Base-by-base conservation (phyloP, 2,113 vertebrate species). In the Neogale vison region DNA sequence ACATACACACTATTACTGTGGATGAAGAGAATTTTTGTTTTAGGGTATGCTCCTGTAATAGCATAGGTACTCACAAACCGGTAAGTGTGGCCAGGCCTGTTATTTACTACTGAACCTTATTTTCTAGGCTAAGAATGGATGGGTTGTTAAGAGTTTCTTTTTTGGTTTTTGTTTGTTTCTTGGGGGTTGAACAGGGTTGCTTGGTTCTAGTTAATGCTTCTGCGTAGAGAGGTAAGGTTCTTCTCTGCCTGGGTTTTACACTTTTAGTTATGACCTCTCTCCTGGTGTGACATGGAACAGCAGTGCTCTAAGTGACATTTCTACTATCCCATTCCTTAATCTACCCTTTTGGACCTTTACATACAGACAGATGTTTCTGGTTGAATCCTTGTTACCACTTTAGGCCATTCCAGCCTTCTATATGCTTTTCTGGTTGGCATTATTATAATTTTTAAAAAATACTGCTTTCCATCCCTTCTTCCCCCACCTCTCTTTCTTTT, bases 361-460 rank as follows among this genome's bases (percentile, higher is more conserved):
- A 6, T 15, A 17, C 3, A 45, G 65, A 26, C 21, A 45, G 55
- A n/a, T 86, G 45, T 59, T 94, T 59, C 42, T 94, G 47, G 36
- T 17, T 31, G 57, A 93, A 93, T 94, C 34, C 36, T 87, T 57
- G 34, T 95, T 86, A 63, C 57, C 36, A 9, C 26, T 61, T 20
- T 52, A 39, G 86, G 52, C 52, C 52, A 20, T 88, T 86, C 34
- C 4, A 89, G 39, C 17, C 39, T 47, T 95, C 14, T 4, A 55
- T 3, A 55, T 65, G 21, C 39, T 93, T 97, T 90, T 87, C 93
- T 74, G 79, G 14, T 65, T 86, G 85, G 90, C 6, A 31, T 87
- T 57, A 29, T 69, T 57, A 29, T 69, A 55, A 90, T 94, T 96
- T 74, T 14, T 24, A 36, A 94, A 94, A 88, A 88, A 93, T 55